Evolutionary conservation across 2,797 vertebrate species (phyloP), one percentile per base, ranked within the genome.

Genomic region (Centropyge bicolor): DNA sequence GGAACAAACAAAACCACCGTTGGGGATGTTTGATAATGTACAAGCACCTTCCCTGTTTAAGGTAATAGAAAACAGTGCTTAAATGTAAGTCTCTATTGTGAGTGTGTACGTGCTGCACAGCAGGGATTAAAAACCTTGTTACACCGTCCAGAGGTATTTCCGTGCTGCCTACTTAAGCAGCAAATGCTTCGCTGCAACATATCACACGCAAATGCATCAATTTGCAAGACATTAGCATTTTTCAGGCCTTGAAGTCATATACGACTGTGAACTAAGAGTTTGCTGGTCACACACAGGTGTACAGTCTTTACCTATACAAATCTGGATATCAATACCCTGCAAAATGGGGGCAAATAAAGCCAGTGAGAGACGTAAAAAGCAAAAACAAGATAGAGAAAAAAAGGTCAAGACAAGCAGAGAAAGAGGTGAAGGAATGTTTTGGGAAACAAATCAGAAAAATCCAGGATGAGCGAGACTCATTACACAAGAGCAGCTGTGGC

Each of bases 401-500:
- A 61, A 13, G 7, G 38, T 22, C 0, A 12, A 20, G 31, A 10
- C 1, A 0, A 19, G 24, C 9, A 48, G 20, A 10, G 17, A 61
- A 22, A 24, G 17, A 69, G 5, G 17, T 27, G 41, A 49, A 65
- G 8, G 40, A 59, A 48, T 22, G 8, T 35, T 77, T 31, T 60
- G 24, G 52, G 48, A 9, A 74, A 55, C 36, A 52, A 66, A 67
- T 43, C 20, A 64, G 31, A 59, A 22, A 64, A 56, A 66, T 38
- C 3, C 2, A 24, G 14, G 27, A 43, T 45, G 45, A 57, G 57
- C 54, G 36, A 57, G 51, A 46, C 65, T 76, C 72, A 54, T 76
- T 69, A 66, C 12, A 19, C 5, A 1, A 20, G 35, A 55, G 31
- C 76, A 78, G 66, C 27, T 75, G 69, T 59, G 69, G 46, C 56